Base-by-base conservation (phyloP, 2,113 vertebrate genomes). In the Prionailurus viverrinus region DNA sequence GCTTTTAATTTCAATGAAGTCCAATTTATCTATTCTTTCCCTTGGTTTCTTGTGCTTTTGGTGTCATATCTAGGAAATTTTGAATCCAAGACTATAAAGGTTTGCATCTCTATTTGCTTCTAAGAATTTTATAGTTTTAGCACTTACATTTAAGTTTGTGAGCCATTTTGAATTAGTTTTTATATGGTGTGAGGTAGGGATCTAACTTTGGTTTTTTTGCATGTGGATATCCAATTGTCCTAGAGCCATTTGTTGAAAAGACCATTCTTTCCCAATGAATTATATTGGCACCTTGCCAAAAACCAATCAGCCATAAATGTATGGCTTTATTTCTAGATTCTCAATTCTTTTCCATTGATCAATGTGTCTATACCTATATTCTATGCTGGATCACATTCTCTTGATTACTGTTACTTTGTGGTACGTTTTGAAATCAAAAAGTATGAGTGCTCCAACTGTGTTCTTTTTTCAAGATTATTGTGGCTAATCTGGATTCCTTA, bases 381-480 rank as follows among this genome's bases (percentile, higher is more conserved):
- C 16, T 83, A 23, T 78, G 68, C 29, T 27, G 71, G 45, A 89
- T 41, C 4, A 79, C 51, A 89, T 14, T 68, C 15, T 78, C 39
- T 53, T 78, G 27, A 88, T 92, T 68, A 68, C 27, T n/a, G 31
- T 91, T 91, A n/a, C 48, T 89, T 93, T 85, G 53, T 25, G 83
- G 61, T 78, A 68, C 31, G 4, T 89, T 89, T 93, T 41, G 11
- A 81, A 95, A 27, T 73, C 13, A 84, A 25, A 45, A 86, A 8
- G 33, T 66, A 4, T 48, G 15, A 90, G 6, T 65, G 55, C 15
- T 90, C 27, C 16, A 85, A 81, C 19, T 85, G 71, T 19, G n/a
- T 71, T 87, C 27, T 80, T 86, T 79, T 76, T 82, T 81, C 48
- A 86, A 78, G 18, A 63, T 16, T 87, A 48, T 78, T 71, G 78